Evolutionary conservation across 2,113 vertebrate species (phyloP), one percentile per base, ranked within the genome.

Genomic region (Dunckerocampus dactyliophorus): DNA sequence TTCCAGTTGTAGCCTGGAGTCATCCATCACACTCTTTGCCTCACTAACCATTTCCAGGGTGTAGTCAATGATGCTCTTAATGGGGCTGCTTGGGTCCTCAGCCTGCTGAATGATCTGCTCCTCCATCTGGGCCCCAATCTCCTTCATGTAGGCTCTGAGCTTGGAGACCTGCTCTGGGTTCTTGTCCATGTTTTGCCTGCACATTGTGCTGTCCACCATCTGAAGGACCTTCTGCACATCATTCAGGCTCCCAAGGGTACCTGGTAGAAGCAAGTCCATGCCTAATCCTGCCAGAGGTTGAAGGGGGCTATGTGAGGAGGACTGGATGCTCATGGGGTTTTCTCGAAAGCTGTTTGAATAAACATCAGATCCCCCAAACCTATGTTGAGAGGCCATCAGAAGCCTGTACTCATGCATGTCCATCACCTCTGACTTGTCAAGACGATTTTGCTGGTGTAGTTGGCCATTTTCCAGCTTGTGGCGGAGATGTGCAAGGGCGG

Each of bases 171-270:
- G 96, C 84, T 98, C 96, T 8, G 92, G 92, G 82, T 98, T 98
- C 91, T 91, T 96, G 91, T 99, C 95, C 95, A 97, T 96, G 90
- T 98, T 99, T 92, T 98, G 96, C 87, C 96, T 90, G 86, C 93
- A 97, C 90, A 98, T 95, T n/a, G 97, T 99, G 87, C 98, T 98
- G 88, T 99, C 97, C 87, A 99, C 97, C 62, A 99, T 98, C 90
- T 98, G 95, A 63, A 99, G 93, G 70, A 99, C 97, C 86, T 96
- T 98, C 87, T 98, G 96, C 77, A 98, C 95, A 86, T 98, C 96
- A 17, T 94, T 98, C 89, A 97, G 90, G 82, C 98, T 98, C 79
- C 92, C 82, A 95, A 88, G 0, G 90, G 86, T 2, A 76, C 81
- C 19, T 94, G 92, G 85, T 94, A 99, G 77, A 42, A 97, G 91